Conservation (phyloP, 2,113 vertebrate species). For the Ahaetulla prasina region DNA sequence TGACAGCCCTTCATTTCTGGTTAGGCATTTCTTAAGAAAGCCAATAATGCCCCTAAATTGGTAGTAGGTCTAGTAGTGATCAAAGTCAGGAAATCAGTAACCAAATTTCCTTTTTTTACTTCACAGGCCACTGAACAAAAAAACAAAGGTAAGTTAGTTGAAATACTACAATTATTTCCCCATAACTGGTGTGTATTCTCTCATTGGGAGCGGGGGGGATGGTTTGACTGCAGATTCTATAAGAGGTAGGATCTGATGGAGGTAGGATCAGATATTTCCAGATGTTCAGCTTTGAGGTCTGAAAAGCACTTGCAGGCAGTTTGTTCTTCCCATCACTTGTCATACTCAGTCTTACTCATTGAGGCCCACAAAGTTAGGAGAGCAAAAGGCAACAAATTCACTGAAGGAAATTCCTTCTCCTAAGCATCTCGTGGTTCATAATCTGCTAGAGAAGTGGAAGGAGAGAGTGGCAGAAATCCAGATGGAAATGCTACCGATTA, state of each 20-base stretch:
- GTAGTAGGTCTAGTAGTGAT: slow-evolving; percentile 2
- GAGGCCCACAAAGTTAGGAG: background rate
- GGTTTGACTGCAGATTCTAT: background rate
- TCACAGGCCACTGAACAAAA: slow-evolving; percentile 83
- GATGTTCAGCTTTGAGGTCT: background rate
- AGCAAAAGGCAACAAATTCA: background rate
- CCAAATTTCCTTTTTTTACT: slow-evolving; percentile 66
- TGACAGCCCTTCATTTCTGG: slow-evolving; percentile 16
- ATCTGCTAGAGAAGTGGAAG: background rate
- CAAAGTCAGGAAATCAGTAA: slow-evolving; percentile 50
- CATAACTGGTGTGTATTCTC: background rate
- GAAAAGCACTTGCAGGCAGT: background rate
- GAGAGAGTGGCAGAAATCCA: background rate
- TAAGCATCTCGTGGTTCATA: background rate
- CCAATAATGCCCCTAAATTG: background rate
- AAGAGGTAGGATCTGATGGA: background rate
- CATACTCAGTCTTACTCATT: background rate
- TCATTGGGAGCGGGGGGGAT: fast-evolving
- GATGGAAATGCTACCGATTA: background rate
- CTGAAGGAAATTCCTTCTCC: background rate
- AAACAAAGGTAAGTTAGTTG: slow-evolving; percentile 80
- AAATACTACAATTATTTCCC: slow-evolving; percentile 33
- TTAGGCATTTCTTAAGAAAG: slow-evolving; percentile 31
- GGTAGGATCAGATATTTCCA: background rate
- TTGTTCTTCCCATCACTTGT: background rate